phyloP scores from a whole-genome alignment of 2,113 vertebrate species.

The Camelus bactrianus region DNA sequence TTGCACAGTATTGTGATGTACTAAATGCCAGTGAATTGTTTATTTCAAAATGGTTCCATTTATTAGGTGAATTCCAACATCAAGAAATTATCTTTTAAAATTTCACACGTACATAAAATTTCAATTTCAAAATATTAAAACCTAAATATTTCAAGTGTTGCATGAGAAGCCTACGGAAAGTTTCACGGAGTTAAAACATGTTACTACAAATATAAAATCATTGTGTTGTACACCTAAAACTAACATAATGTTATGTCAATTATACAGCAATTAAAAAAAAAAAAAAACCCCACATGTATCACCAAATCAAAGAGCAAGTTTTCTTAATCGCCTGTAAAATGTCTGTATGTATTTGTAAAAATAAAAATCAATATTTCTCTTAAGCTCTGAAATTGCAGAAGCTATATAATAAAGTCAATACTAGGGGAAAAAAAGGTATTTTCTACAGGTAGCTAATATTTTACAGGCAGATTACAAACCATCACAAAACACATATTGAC shows the following conservation, averaged over 20 bases:
- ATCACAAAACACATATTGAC: constrained; percentile 76
- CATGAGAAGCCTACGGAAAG: not conserved
- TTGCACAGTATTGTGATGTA: not conserved
- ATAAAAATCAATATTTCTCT: constrained; percentile 51
- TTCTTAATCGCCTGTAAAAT: constrained; percentile 32
- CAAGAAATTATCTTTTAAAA: not conserved
- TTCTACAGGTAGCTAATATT: constrained; percentile 80
- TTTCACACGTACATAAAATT: not conserved
- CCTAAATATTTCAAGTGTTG: not conserved
- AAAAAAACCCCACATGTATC: not conserved
- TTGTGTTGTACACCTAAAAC: not conserved
- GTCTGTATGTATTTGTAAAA: not conserved
- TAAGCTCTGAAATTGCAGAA: constrained; percentile 57
- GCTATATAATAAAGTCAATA: constrained; percentile 41
- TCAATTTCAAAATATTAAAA: not conserved
- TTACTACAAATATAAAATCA: not conserved
- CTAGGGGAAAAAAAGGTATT: not conserved
- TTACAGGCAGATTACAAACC: constrained; percentile 80
- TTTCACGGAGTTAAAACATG: constrained; percentile 10
- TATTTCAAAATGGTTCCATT: not conserved
- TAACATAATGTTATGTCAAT: not conserved
- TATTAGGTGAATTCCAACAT: not conserved
- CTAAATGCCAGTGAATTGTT: not conserved
- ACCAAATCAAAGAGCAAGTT: not conserved
- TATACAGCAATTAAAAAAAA: not conserved